Base-by-base conservation (phyloP, 2,797 vertebrate species). In the Yasuhikotakia modesta region DNA sequence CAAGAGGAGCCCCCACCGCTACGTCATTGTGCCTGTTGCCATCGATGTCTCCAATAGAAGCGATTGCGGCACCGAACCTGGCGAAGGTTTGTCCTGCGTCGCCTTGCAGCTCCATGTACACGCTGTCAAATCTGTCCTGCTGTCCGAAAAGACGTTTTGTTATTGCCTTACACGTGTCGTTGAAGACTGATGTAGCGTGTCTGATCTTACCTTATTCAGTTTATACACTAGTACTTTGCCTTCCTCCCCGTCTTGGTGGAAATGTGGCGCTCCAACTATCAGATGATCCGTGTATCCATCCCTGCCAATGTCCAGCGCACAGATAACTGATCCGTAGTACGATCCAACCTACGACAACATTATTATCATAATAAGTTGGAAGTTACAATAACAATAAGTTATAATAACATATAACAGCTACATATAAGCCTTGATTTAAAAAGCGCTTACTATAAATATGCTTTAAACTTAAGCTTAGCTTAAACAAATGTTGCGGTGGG, bases 321-420 rank as follows among this genome's bases (percentile, higher is more conserved):
- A 94, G 46, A 95, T 86, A 84, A 90, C 93, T 50, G 92, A 89
- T 48, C 95, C 94, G 86, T 94, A 94, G 84, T 92, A 94, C 80
- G 94, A 93, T 14, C 94, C 94, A 82, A 94, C 88, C 95, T 95
- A 83, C 7, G 80, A n/a, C 11, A 74, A 19, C 11, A 46, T 43
- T 6, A 73, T 52, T 65, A n/a, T 17, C 2, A 61, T 12, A n/a
- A 13, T 27, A n/a, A n/a, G n/a, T n/a, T n/a, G n/a, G n/a, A n/a
- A n/a, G n/a, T n/a, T n/a, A n/a, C n/a, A n/a, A n/a, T n/a, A n/a
- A n/a, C n/a, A n/a, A n/a, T n/a, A n/a, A n/a, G n/a, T n/a, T n/a
- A n/a, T n/a, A n/a, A n/a, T n/a, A n/a, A 48, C 46, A 48, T 14
- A 17, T 14, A 17, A 48, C 17, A 3, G 5, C n/a, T n/a, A n/a